phyloP scores from a whole-genome alignment of 2,888 invertebrate genomes.

The Cryptus viduatorius region DNA sequence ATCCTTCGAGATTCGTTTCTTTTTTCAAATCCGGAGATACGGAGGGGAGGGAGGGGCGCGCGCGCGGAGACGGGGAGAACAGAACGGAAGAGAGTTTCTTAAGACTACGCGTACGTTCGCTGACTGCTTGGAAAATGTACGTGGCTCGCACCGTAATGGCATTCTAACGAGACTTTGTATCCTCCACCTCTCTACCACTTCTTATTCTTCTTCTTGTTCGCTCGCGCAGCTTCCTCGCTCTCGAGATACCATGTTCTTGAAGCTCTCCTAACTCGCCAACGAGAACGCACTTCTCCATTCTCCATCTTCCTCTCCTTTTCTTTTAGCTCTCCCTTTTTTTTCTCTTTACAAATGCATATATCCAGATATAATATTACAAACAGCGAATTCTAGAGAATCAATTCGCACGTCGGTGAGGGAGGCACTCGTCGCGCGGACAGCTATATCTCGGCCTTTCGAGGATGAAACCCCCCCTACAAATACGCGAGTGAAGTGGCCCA shows the following conservation, averaged over 20 bases:
- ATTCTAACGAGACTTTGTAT: conserved; percentile 74
- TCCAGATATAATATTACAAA: conserved; percentile 33
- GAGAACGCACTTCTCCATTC: conserved; percentile 25
- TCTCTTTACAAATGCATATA: conserved; percentile 18
- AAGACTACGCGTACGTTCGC: conserved; percentile 25
- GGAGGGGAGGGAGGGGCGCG: too few species aligned
- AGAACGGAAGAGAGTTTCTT: conserved; percentile 56
- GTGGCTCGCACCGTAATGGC: conserved; percentile 70
- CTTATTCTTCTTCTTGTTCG: conserved; percentile 15
- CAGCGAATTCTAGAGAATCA: conserved; percentile 21
- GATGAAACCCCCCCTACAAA: background rate
- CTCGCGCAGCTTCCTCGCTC: background rate
- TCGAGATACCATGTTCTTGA: background rate
- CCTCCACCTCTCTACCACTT: conserved; percentile 48
- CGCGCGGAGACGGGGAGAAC: conserved; percentile 26
- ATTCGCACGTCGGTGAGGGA: conserved; percentile 9
- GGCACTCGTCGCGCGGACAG: background rate
- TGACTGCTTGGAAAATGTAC: conserved; percentile 58
- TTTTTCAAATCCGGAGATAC: conserved; percentile 10
- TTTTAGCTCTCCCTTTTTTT: background rate
- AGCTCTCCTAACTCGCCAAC: conserved; percentile 8
- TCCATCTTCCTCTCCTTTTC: background rate
- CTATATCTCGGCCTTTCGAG: background rate
- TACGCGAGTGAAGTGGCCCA: conserved; percentile 43
- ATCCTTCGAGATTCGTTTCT: background rate